Evolutionary conservation across 2,113 vertebrate species (phyloP), one percentile per base, ranked within the genome.

Genomic region (Condylura cristata): DNA sequence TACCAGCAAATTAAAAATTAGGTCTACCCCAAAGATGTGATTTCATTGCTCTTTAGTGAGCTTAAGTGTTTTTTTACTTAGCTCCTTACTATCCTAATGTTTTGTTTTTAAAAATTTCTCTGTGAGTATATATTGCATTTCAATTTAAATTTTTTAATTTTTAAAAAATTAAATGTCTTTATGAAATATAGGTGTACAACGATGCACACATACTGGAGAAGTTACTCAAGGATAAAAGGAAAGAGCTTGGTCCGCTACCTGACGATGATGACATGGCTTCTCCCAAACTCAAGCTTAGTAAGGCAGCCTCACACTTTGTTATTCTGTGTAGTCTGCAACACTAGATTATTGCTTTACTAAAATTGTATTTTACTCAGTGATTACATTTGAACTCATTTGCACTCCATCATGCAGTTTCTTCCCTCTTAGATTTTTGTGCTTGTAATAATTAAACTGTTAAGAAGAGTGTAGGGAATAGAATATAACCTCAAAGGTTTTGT

Each of bases 211-310:
- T 99, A 91, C 98, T 99, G 94, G 99, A 99, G 97, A 99, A 99
- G 98, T 98, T 99, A 85, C 98, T 99, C 96, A 99, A 98, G 97
- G 99, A 99, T 96, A 99, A 99, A 96, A 98, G 98, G 89, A 99
- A 98, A 97, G 99, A 99, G 87, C 98, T 99, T 24, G 99, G 99
- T 24, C 99, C 99, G 11, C 84, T 98, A 30, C 98, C 98, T 68
- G 99, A 99, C 93, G 99, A 99, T 37, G 99, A 99, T n/a, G 99
- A 99, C 95, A 96, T 99, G 94, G 98, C 99, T 95, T 99, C 99
- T 79, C 99, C 99, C 94, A 99, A 99, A 97, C 97, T 99, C 93
- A 99, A 99, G 98, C 99, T 99, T 97, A 99, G 99, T 99, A 99
- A 97, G 99, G 79, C 89, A 97, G 28, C 80, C 20, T 97, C 46